Evolutionary conservation across 1,140 invertebrate genomes (phyloP).

Genomic region (Bombus cullumanus): DNA sequence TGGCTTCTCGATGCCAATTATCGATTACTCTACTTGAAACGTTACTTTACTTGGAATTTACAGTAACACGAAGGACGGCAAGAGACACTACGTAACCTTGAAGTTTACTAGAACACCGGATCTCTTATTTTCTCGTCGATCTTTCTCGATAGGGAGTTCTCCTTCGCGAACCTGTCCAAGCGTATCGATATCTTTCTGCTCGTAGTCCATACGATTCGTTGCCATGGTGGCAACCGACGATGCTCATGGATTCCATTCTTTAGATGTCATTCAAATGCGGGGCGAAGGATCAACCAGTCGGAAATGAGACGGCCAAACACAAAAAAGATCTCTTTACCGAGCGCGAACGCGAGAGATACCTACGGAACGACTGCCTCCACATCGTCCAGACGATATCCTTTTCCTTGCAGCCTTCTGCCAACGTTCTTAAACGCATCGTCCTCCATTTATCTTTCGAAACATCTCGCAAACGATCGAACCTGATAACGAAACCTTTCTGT

Average conservation of each 20-base stretch:
- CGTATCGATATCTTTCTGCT: conserved; percentile 40
- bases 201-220: conserved; percentile 43
- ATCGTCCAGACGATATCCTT: not conserved
- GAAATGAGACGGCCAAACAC: conserved; percentile 59
- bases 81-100: not conserved
- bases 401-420: not conserved
- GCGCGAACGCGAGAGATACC: conserved; percentile 46
- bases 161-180: conserved; percentile 17
- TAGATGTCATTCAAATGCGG: conserved; percentile 60
- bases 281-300: conserved; percentile 59
- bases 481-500: not conserved
- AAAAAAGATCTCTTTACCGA: conserved; percentile 39
- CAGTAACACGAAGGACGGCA: not conserved
- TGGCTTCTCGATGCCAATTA: not conserved
- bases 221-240: conserved; percentile 52
- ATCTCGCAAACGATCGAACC: not conserved
- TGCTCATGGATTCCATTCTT: conserved; percentile 61
- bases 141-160: conserved; percentile 15
- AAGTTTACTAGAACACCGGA: not conserved
- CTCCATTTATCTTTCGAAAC: not conserved
- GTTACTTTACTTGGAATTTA: not conserved
- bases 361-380: conserved; percentile 7
- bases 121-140: conserved; percentile 29
- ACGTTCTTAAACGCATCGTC: not conserved
- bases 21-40: not conserved